Base-by-base conservation (phyloP, 2,888 invertebrate genomes). In the Seladonia tumulorum region DNA sequence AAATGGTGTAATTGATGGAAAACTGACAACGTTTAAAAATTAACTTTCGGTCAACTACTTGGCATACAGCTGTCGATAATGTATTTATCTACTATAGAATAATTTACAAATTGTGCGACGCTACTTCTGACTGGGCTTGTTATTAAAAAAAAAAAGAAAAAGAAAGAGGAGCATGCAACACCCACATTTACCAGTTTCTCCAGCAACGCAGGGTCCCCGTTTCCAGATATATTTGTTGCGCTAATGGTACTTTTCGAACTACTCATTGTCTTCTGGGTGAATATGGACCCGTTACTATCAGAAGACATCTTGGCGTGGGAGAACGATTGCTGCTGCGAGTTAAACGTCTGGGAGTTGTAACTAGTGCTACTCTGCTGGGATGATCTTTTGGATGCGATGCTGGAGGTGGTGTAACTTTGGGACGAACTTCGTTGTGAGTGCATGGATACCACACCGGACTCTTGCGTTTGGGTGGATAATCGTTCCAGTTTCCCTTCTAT, bases 401-500 rank as follows among this genome's bases (percentile, higher is more conserved):
- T 93, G 66, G 95, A 94, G 25, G 94, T 89, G 72, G 96, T 96
- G 88, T 95, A 95, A 92, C 96, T 96, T 92, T 96, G 96, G n/a
- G 96, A 96, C 72, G 97, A 97, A 73, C 96, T 97, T 79, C 97
- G 95, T 89, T 96, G 96, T 68, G 96, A 96, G 89, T 96, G 96
- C 95, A 96, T 96, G 35, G 97, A 97, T 79, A 96, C 96, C 92
- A 97, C 97, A 90, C 97, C 97, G 88, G 96, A 95, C 92, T 96
- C 96, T 74, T 95, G 94, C 5, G 95, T 95, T 83, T 95, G 95
- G 60, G 95, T 95, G 16, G 95, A 95, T 53, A 95, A 91, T 53
- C 95, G 93, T 84, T 95, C 95, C 93, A 94, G 94, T 90, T 95
- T 95, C 18, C 93, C 94, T 74, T 95, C 95, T 76, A 94, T 92